Percentiles rank a stretch among this genome's conserved stretches.
phyloP scores from a whole-genome alignment of 2,113 vertebrate genomes.

The Cyanistes caeruleus region DNA sequence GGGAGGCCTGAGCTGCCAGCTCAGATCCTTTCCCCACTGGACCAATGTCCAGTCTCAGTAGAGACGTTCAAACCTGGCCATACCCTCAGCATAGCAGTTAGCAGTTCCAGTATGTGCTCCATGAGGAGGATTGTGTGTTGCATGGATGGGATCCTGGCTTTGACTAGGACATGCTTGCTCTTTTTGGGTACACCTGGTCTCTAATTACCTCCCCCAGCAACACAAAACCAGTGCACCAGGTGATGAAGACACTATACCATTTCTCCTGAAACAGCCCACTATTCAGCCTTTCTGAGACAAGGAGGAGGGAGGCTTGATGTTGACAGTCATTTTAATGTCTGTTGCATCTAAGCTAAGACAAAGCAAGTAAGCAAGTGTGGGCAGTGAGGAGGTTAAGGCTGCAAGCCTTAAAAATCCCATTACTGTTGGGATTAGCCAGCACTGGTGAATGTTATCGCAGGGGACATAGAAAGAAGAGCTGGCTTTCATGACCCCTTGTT shows the following conservation, averaged over 20 bases:
- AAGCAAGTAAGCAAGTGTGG: not conserved
- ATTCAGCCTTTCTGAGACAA: not conserved
- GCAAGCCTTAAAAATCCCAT: not conserved
- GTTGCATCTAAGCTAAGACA: not conserved
- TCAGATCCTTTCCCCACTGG: not conserved
- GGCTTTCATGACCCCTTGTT: not conserved
- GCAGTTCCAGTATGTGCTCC: not conserved
- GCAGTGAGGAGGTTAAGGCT: not conserved
- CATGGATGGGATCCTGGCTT: not conserved
- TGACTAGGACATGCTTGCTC: not conserved
- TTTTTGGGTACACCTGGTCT: not conserved
- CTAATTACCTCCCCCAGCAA: not conserved
- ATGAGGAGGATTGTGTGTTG: not conserved
- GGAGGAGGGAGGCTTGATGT: not conserved
- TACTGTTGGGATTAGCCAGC: not conserved
- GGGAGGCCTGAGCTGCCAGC: not conserved
- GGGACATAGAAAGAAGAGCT: not conserved
- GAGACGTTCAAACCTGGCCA: not conserved
- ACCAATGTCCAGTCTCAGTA: not conserved
- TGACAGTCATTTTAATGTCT: not conserved
- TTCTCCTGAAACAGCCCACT: not conserved
- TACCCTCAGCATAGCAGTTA: not conserved
- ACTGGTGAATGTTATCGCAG: not conserved
- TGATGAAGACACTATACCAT: not conserved
- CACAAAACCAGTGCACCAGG: not conserved